Evolutionary conservation across 2,797 vertebrate genomes (phyloP).

Genomic region (Ataeniobius toweri): DNA sequence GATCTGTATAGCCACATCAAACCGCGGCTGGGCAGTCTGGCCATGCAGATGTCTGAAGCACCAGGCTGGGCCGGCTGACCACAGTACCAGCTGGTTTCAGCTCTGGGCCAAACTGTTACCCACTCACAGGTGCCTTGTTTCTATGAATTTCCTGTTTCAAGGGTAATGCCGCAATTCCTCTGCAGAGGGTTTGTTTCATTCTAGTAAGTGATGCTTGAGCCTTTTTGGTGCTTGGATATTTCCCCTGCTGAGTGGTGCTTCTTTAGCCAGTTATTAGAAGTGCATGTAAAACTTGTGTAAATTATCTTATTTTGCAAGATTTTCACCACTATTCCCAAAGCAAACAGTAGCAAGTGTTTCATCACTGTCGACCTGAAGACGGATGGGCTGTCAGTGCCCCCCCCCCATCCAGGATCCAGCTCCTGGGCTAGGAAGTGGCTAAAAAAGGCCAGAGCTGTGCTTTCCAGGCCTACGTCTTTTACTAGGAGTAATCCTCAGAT

Average conservation of each 20-base stretch:
- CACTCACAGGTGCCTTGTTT: constrained; percentile 63
- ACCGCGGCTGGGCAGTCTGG: constrained; percentile 52
- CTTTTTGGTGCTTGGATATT: constrained; percentile 2
- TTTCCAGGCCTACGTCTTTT: constrained; percentile 76
- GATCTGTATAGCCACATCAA: constrained; percentile 67
- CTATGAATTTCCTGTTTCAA: constrained; percentile 65
- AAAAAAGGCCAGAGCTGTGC: constrained; percentile 79
- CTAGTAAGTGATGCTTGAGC: constrained; percentile 8
- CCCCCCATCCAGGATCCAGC: constrained; percentile 78
- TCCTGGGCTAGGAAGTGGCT: constrained; percentile 83
- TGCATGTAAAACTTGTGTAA: constrained; percentile 68
- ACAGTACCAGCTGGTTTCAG: constrained; percentile 74
- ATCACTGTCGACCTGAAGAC: constrained; percentile 84
- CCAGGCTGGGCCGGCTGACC: constrained; percentile 63
- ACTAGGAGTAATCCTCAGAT: constrained; percentile 88
- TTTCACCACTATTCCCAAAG: constrained; percentile 75
- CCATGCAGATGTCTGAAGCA: constrained; percentile 63
- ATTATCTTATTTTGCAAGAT: constrained; percentile 76
- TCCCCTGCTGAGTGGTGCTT: constrained; percentile 36
- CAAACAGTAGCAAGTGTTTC: constrained; percentile 75
- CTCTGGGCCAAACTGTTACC: constrained; percentile 56
- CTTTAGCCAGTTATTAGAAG: constrained; percentile 57
- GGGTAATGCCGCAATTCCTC: constrained; percentile 38
- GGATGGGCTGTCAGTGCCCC: constrained; percentile 84
- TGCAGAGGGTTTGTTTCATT: constrained; percentile 13